A percentile compares a stretch with the other conserved stretches of the same genome.
phyloP scores from a whole-genome alignment of 2,888 invertebrate species.

The Orthonychiurus folsomi region DNA sequence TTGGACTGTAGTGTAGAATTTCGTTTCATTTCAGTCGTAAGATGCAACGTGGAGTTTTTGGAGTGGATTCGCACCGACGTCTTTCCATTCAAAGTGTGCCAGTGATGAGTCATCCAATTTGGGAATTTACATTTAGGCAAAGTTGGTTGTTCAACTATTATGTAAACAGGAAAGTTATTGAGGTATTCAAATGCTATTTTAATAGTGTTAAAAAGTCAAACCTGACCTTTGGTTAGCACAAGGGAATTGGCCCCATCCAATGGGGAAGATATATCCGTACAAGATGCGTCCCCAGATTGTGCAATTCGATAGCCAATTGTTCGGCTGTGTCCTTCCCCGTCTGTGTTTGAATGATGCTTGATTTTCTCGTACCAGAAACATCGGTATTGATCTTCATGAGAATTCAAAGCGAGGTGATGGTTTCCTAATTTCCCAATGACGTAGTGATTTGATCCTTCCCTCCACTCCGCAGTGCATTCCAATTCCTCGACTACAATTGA shows the following conservation, averaged over 20 bases:
- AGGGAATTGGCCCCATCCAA: constrained; percentile 77
- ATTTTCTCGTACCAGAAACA: constrained; percentile 85
- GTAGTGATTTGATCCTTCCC: constrained; percentile 83
- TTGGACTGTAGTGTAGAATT: constrained; percentile 44
- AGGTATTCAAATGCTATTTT: neutral
- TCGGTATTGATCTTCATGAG: constrained; percentile 80
- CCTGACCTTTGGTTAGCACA: constrained; percentile 64
- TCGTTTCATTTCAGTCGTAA: constrained; percentile 42
- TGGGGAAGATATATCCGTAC: constrained; percentile 82
- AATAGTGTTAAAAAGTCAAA: too few relatives aligned
- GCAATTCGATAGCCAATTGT: constrained; percentile 59
- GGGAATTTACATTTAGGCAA: constrained; percentile 64
- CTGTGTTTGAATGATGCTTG: constrained; percentile 21
- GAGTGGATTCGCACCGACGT: constrained; percentile 56
- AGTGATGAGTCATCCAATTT: constrained; percentile 64
- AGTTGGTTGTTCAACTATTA: constrained; percentile 65
- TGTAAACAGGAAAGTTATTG: too few relatives aligned
- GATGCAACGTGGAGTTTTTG: constrained; percentile 61
- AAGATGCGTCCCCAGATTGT: constrained; percentile 74
- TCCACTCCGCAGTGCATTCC: constrained; percentile 85
- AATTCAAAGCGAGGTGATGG: constrained; percentile 56
- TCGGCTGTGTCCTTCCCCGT: constrained; percentile 3
- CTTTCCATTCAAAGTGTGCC: constrained; percentile 65
- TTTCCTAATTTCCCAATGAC: constrained; percentile 82
- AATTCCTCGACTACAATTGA: constrained; percentile 62